Base-by-base conservation (phyloP, 2,113 vertebrate species). In the Bambusicola thoracicus region DNA sequence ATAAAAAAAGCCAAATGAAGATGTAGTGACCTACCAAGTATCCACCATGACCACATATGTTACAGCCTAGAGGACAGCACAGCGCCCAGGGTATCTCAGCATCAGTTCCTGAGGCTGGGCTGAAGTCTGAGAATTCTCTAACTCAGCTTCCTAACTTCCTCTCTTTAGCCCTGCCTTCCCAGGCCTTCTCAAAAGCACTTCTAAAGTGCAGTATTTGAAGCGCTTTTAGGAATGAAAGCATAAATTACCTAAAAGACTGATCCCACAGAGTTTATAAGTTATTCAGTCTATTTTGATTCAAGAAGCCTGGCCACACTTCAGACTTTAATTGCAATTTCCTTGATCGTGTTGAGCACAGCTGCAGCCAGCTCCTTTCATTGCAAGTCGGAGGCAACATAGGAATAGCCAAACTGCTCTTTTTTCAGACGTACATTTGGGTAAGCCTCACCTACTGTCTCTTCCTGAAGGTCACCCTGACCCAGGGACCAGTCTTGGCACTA, bases 231-330 rank as follows among this genome's bases (percentile, higher is more conserved):
- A 91, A 76, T 36, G 73, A 91, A 94, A 90, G 40, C 66, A 87
- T 81, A 75, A 93, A 81, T 86, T 83, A 75, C 73, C 62, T 36
- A 89, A 78, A 78, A 94, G 53, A 87, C 46, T 75, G 80, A 85
- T 0, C 2, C 75, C 36, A 89, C 30, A 59, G 56, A 89, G 56
- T 44, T 68, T 87, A 3, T 46, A 72, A 68, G 7, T 53, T 83
- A 80, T 80, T 90, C 63, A 95, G 78, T 81, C 61, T 41, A 34
- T 95, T 90, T 94, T n/a, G 43, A 94, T 81, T 85, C 68, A 78
- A 94, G 73, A 65, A 87, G 74, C 44, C 82, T 61, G 79, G 89
- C 75, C 89, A 78, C 73, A 67, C 9, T 7, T 87, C 91, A 95
- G 82, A 85, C 69, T 85, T 80, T 74, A 85, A 83, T 48, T 91